A percentile compares a stretch with the other conserved stretches of the same genome.
phyloP scores from a whole-genome alignment of 53 echinoderm and acorn worm species.

The Astropecten irregularis region DNA sequence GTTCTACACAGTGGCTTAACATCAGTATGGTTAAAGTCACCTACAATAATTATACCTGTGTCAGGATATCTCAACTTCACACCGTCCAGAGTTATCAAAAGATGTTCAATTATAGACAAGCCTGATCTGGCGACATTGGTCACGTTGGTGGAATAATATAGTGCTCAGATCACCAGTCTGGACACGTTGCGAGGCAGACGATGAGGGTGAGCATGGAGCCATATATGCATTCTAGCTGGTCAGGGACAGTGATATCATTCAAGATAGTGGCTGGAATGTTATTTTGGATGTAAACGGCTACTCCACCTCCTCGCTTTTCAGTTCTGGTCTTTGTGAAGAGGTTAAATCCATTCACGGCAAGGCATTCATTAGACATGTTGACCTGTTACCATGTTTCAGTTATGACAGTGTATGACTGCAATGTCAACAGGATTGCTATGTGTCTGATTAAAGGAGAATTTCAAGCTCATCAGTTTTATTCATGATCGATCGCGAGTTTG shows the following conservation, averaged over 20 bases:
- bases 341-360: slow-evolving; percentile 39
- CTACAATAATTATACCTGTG: slow-evolving; percentile 25
- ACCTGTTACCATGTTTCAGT: slow-evolving; percentile 56
- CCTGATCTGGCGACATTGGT: neutral
- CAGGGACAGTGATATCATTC: slow-evolving; percentile 34
- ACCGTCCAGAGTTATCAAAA: slow-evolving; percentile 16
- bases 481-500: slow-evolving; percentile 22
- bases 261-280: slow-evolving; percentile 20
- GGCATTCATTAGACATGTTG: slow-evolving; percentile 11
- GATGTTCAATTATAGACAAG: slow-evolving; percentile 27
- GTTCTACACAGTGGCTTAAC: slow-evolving; percentile 13
- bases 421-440: neutral
- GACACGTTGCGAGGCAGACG: slow-evolving; percentile 41
- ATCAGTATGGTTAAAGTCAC: slow-evolving; percentile 48
- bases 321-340: slow-evolving; percentile 52
- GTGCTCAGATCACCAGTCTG: slow-evolving; percentile 34
- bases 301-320: slow-evolving; percentile 59
- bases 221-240: slow-evolving; percentile 47
- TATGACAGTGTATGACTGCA: slow-evolving; percentile 43
- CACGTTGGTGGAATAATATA: slow-evolving; percentile 50
- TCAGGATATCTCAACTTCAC: slow-evolving; percentile 46
- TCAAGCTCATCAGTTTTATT: slow-evolving; percentile 48
- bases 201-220: slow-evolving; percentile 44
- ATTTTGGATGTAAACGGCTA: slow-evolving; percentile 59
- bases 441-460: slow-evolving; percentile 3